Conservation (phyloP, 2,113 vertebrate species). For the Leucoraja erinaceus region DNA sequence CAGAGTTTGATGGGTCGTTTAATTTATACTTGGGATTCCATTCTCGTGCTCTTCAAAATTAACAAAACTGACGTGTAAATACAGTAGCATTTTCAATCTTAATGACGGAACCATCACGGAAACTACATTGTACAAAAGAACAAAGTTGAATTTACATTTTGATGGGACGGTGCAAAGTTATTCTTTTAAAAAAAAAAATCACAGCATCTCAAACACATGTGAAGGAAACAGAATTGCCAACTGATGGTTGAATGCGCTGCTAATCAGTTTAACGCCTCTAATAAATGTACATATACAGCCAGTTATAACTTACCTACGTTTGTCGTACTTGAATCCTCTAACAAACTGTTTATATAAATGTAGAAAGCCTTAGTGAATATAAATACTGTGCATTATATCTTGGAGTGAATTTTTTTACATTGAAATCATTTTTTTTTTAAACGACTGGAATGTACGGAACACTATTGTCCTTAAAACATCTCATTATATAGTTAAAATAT, state of each 20-base stretch:
- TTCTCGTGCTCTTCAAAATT: not conserved
- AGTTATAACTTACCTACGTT: constrained; percentile 10
- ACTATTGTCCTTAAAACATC: not conserved
- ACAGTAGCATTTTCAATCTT: not conserved
- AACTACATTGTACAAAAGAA: constrained; percentile 14
- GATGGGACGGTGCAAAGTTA: not conserved
- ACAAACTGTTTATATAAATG: not conserved
- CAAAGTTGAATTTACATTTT: constrained; percentile 25
- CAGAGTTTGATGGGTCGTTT: constrained; percentile 15
- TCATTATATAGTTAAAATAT: not conserved
- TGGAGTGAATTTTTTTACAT: constrained; percentile 29
- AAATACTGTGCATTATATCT: constrained; percentile 32
- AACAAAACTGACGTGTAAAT: not conserved
- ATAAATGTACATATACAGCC: not conserved
- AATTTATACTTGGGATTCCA: not conserved
- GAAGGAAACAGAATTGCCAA: constrained; percentile 6
- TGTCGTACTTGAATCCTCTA: not conserved
- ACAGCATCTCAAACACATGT: not conserved
- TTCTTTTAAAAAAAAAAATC: not conserved
- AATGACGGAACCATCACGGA: not conserved
- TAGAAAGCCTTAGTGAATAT: constrained; percentile 31
- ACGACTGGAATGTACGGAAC: constrained; percentile 31
- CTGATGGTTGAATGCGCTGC: not conserved
- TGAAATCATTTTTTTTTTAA: not conserved
- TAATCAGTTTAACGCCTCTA: not conserved